Evolutionary conservation across 2,888 invertebrate genomes (phyloP).

Genomic region (Drosophila anomalipes): DNA sequence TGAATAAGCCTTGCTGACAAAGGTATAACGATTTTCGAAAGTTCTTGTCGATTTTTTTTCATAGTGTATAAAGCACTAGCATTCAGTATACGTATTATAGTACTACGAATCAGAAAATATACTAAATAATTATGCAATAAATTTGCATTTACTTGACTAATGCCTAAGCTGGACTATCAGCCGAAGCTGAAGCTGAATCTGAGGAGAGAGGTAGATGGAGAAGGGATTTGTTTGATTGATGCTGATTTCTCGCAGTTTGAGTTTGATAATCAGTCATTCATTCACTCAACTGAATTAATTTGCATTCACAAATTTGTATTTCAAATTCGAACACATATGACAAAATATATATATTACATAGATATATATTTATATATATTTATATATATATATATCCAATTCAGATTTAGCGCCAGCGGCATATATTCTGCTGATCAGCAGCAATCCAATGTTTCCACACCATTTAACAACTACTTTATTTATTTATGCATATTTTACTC

Average conservation of each 20-base stretch:
- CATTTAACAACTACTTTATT: background rate
- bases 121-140: conserved; percentile 34
- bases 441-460: background rate
- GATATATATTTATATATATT: conserved; percentile 6
- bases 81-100: background rate
- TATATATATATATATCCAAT: background rate
- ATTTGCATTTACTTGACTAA: conserved; percentile 26
- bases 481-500: background rate
- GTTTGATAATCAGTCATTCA: conserved; percentile 30
- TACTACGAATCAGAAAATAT: conserved; percentile 18
- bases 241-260: conserved; percentile 23
- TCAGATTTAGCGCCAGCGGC: background rate
- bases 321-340: background rate
- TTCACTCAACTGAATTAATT: conserved; percentile 6
- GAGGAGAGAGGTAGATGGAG: background rate
- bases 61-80: background rate
- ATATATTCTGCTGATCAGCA: background rate
- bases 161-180: conserved; percentile 5
- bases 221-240: background rate
- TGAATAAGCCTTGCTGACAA: background rate
- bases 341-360: background rate
- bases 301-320: conserved; percentile 4
- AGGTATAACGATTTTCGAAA: background rate
- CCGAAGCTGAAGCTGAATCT: background rate
- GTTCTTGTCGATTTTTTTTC: background rate